These are phyloP conservation scores for Tachina fera DNA, from an alignment of 2,888 invertebrate species.

Conservation along the genomic window DNA sequence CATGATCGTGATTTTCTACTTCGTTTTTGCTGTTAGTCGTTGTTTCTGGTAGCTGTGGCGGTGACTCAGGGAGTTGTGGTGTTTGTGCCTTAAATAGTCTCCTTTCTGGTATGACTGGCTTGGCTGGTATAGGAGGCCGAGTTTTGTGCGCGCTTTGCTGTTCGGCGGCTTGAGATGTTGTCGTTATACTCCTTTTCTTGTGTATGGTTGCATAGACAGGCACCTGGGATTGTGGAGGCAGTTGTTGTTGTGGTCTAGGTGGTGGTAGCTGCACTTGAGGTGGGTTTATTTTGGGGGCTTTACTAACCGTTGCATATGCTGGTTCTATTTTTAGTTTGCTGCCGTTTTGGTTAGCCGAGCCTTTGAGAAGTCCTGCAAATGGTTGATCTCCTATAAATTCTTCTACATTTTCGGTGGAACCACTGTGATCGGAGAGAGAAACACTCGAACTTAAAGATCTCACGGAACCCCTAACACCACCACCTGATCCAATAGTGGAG, in stretches of 20 bases:
- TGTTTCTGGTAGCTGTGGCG: not conserved
- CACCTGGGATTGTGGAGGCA: constrained; percentile 62
- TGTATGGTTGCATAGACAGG: constrained; percentile 68
- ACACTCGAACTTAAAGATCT: constrained; percentile 90
- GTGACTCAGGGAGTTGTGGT: constrained; percentile 44
- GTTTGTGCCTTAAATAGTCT: constrained; percentile 75
- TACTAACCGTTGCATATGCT: constrained; percentile 67
- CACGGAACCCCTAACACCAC: constrained; percentile 81
- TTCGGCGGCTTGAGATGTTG: constrained; percentile 64
- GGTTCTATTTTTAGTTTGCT: constrained; percentile 82
- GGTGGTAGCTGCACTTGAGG: constrained; percentile 70
- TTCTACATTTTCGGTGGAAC: constrained; percentile 91
- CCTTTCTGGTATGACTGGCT: constrained; percentile 76
- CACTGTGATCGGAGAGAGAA: constrained; percentile 89
- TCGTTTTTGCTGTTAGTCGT: constrained; percentile 39
- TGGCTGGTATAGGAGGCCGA: constrained; percentile 77
- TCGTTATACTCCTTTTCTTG: constrained; percentile 67
- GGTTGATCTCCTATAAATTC: constrained; percentile 93
- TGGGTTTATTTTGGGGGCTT: constrained; percentile 66
- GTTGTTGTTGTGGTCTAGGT: constrained; percentile 68
- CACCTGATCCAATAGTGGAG: constrained; percentile 74
- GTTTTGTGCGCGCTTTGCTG: constrained; percentile 67
- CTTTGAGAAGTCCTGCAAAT: constrained; percentile 92
- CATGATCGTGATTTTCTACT: constrained; percentile 56
- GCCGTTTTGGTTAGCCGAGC: constrained; percentile 87